Base-by-base conservation (phyloP, 2,113 vertebrate species). In the Furnarius figulus region DNA sequence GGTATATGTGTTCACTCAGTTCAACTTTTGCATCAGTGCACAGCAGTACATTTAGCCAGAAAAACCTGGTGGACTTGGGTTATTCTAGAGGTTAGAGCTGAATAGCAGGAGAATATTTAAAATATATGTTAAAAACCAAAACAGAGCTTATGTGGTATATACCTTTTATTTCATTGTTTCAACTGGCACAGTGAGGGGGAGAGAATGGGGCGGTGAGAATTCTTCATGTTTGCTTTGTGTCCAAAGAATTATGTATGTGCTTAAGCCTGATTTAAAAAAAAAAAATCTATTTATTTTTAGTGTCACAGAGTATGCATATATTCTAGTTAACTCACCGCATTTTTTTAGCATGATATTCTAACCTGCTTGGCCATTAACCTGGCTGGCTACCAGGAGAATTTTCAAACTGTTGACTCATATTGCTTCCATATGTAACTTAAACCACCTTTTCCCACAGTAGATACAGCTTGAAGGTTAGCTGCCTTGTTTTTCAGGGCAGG, bases 351-450 rank as follows among this genome's bases (percentile, higher is more conserved):
- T 97, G 75, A 94, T 76, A 66, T 66, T 92, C 77, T 82, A 86
- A 96, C 90, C 87, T 91, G 67, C 77, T 96, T 83, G 93, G 83
- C 97, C 84, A 90, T 76, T 85, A 96, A 81, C 62, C 95, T 97
- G 97, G 96, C 97, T 96, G 71, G 14, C 87, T 85, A 96, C 96
- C 95, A 97, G 82, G 70, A 96, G 84, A 94, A 87, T 95, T 96
- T 97, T 89, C 90, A 94, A 91, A 93, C 52, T 68, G 72, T 95
- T 97, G 97, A 97, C 92, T 98, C 97, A 96, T 75, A 44, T 80
- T 89, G 84, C 87, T 94, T 95, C 91, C 90, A 93, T 79, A 75
- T 95, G 92, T 96, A 95, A 94, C 72, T 94, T 68, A 94, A 95
- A 88, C 82, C 82, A 78, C 83, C 62, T 85, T 97, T 97, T 92